A percentile compares a stretch with the other conserved stretches of the same genome.
These are phyloP conservation scores for Drosophila murphyi DNA, from an alignment of 1,140 invertebrate genomes.

Conservation along the genomic window DNA sequence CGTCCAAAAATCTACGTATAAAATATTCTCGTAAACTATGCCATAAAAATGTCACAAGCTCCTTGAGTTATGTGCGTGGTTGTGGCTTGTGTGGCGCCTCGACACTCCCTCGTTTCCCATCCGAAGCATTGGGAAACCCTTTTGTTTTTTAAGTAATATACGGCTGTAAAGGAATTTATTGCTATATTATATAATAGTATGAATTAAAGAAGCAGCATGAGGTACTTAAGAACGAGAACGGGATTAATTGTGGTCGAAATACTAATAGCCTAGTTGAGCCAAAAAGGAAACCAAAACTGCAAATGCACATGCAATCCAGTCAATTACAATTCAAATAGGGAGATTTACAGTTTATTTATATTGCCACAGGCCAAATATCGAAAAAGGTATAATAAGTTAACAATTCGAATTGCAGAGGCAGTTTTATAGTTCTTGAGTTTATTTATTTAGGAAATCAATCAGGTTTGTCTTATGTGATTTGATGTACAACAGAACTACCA, in stretches of 20 bases:
- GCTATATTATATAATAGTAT: constrained; percentile 74
- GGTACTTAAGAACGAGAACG: not conserved
- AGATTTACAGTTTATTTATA: constrained; percentile 11
- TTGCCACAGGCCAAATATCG: not conserved
- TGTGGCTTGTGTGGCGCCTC: constrained; percentile 65
- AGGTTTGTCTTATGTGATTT: too few species aligned
- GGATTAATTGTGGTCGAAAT: constrained; percentile 10
- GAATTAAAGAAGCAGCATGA: constrained; percentile 48
- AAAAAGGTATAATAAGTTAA: too few species aligned
- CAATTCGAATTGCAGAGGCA: too few species aligned
- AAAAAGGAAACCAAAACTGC: not conserved
- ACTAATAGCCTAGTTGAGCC: not conserved
- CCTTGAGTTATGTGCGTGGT: constrained; percentile 77
- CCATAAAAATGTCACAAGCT: constrained; percentile 82
- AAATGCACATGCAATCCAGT: constrained; percentile 10
- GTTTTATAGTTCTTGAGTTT: too few species aligned
- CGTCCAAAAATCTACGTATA: constrained; percentile 55
- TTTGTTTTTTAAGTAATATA: constrained; percentile 80
- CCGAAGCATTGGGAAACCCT: constrained; percentile 51
- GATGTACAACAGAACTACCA: too few species aligned
- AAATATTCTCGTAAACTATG: constrained; percentile 67
- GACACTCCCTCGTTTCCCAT: constrained; percentile 10
- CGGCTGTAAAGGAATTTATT: constrained; percentile 65
- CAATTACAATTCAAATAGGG: constrained; percentile 26
- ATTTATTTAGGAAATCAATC: too few species aligned